Base-by-base conservation (phyloP, 2,888 invertebrate genomes). In the Drosophila testacea region DNA sequence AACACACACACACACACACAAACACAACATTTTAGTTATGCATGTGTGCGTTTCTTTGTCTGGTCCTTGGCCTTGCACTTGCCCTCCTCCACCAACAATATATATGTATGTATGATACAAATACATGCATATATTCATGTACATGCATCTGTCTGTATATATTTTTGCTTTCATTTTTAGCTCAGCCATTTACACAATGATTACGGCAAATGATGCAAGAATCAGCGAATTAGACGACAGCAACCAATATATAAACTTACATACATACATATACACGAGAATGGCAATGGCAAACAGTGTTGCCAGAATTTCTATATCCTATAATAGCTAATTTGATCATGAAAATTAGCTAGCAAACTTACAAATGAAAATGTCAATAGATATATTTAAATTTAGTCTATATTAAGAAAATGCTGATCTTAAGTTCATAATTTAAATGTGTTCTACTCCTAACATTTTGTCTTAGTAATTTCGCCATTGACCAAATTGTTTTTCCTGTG, bases 191-290 rank as follows among this genome's bases (percentile, higher is more conserved):
- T 82, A 77, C 75, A 81, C 85, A 81, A 84, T 74, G 77, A 87
- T 85, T 85, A 84, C 82, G 69, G 61, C 73, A 73, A 85, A 85
- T 85, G 88, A 85, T 87, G 85, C 85, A 85, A 87, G 88, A 85
- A 76, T 84, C 63, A 69, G 57, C 72, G 72, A 73, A 79, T 79
- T 81, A 81, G 76, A 69, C 66, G 70, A 60, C 54, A 71, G 54
- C 62, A 65, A 62, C 10, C 41, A 44, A 44, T 28, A 61, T 44
- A 22, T 22, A 16, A 41, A 73, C 38, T 51, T n/a, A 56, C 62
- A 63, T 34, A 52, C 62, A 62, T n/a, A 57, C 51, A 65, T 34
- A 52, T 36, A 71, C 65, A 55, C n/a, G 34, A 73, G 52, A 69
- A 61, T 66, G 62, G 65, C 67, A 71, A 64, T 62, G 55, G 61